Evolutionary conservation across 2,888 invertebrate genomes (phyloP).

Genomic region (Fissipunctia ypsillon): DNA sequence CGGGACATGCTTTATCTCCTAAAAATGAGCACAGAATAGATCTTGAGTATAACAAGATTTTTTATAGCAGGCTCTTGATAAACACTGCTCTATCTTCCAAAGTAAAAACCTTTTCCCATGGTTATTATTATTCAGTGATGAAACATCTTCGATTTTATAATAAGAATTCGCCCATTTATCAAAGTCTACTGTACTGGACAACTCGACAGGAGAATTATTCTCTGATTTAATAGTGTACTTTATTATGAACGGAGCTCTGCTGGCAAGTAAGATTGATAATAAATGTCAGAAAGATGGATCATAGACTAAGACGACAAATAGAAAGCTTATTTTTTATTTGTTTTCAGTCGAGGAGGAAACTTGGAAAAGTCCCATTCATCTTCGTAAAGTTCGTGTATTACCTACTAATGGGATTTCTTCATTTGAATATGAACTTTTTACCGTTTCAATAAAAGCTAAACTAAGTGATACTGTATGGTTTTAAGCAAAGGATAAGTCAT

Average conservation of each 20-base stretch:
- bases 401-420: background rate
- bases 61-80: background rate
- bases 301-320: constrained; percentile 14
- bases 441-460: background rate
- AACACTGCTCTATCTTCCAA: background rate
- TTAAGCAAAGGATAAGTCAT: background rate
- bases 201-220: constrained; percentile 14
- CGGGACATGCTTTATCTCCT: background rate
- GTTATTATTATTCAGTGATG: background rate
- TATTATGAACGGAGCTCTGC: constrained; percentile 10
- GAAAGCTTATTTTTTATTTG: constrained; percentile 22
- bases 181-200: constrained; percentile 10
- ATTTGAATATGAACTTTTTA: constrained; percentile 1
- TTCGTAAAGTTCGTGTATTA: constrained; percentile 19
- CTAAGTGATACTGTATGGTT: background rate
- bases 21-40: background rate
- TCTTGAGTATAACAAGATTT: background rate
- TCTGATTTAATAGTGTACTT: background rate
- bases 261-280: constrained; percentile 14
- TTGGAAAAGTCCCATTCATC: constrained; percentile 42
- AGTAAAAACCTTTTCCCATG: background rate
- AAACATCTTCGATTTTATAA: background rate
- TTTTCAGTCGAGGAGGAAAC: constrained; percentile 12
- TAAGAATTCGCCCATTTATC: background rate
- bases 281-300: constrained; percentile 31